phyloP scores from a whole-genome alignment of 2,113 vertebrate genomes.

The Cettia cetti region DNA sequence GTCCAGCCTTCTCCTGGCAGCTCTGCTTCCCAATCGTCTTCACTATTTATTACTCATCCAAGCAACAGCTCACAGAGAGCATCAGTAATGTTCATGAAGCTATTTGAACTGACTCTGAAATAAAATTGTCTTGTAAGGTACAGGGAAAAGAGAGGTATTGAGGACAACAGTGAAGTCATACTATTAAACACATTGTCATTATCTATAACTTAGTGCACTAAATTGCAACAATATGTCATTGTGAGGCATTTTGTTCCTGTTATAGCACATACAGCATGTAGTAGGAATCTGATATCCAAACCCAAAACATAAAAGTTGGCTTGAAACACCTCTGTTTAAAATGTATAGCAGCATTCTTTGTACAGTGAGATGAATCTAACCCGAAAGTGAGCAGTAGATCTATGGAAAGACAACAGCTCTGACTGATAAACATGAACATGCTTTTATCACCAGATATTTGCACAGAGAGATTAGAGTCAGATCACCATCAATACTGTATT shows the following conservation, averaged over 20 bases:
- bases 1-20: slow-evolving; percentile 18
- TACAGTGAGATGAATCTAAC: not conserved
- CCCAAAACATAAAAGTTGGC: not conserved
- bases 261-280: not conserved
- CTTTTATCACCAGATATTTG: not conserved
- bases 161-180: not conserved
- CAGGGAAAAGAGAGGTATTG: not conserved
- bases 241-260: not conserved
- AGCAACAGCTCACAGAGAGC: not conserved
- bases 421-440: not conserved
- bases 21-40: not conserved
- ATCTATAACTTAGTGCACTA: not conserved
- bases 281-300: slow-evolving; percentile 18
- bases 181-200: not conserved
- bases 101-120: not conserved
- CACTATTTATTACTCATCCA: not conserved
- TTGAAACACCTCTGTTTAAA: not conserved
- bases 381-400: not conserved
- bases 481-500: not conserved
- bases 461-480: not conserved
- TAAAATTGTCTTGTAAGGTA: not conserved
- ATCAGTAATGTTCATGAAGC: not conserved
- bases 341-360: not conserved
- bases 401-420: not conserved
- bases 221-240: not conserved